Base-by-base conservation (phyloP, 92 coral and sea anemone genomes). In the Palythoa heliodiscus region DNA sequence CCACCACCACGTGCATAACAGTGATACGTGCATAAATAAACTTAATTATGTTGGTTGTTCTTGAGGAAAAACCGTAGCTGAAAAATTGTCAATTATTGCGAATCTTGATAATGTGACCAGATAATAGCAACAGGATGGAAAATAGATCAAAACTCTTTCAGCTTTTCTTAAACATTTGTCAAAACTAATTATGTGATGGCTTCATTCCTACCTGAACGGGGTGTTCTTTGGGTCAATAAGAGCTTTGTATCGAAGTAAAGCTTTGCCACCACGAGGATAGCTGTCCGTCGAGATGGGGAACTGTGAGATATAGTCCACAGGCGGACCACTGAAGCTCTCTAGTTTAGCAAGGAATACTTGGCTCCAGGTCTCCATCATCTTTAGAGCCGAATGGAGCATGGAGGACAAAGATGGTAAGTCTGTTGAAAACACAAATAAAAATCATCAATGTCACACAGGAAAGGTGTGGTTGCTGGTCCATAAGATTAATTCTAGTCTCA, bases 371-470 rank as follows among this genome's bases (percentile, higher is more conserved):
- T 97, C 95, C 0, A 97, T 63, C 93, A 92, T 91, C 90, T 97
- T 97, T 12, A 89, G 86, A 43, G 99, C 98, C 52, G 99, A 90
- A 85, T 97, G 99, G 9, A 97, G 93, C 73, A 90, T 95, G 3
- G 99, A 93, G 2, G 99, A 97, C 11, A 97, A 72, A 7, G 99
- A 92, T n/a, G 99, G 99, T 14, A 97, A 83, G 87, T 97, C 99
- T 97, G 86, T 11, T 60, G 76, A 66, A 16, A 57, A 19, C 6
- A 82, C 2, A 11, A 52, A 87, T 58, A 13, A 11, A 11, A 29
- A 29, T 29, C 35, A 29, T 1, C 0, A 29, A 29, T 29, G 35
- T 29, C 35, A 29, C 35, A 29, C 35, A 29, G 35, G 35, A 29
- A 29, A 29, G 35, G 35, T 29, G 35, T 29, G 35, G 35, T 29